Percentiles rank a stretch among this genome's conserved stretches.
phyloP scores from a whole-genome alignment of 1,140 invertebrate genomes.

The Dreissena polymorpha region DNA sequence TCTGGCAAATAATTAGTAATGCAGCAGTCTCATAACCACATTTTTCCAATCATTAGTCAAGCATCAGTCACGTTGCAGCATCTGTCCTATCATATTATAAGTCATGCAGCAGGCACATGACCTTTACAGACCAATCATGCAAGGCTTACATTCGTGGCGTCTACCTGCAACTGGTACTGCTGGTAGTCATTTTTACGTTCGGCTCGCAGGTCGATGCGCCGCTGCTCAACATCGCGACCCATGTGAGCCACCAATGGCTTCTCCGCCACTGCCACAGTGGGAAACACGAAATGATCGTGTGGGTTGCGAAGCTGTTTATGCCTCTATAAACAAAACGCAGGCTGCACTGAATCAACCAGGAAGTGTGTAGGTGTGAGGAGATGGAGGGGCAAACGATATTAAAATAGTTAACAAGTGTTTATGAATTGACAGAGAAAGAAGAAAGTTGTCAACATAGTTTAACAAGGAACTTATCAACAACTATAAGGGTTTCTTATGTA shows the following conservation, averaged over 20 bases:
- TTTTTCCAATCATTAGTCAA: too few relatives aligned
- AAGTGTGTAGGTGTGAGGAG: too few relatives aligned
- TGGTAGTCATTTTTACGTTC: constrained; percentile 45
- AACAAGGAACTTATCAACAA: too few relatives aligned
- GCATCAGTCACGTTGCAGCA: too few relatives aligned
- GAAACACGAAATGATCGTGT: constrained; percentile 47
- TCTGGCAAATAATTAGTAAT: too few relatives aligned
- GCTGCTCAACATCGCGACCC: constrained; percentile 25
- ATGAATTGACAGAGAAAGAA: neutral
- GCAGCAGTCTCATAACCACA: too few relatives aligned
- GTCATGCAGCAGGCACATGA: neutral
- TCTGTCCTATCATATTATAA: neutral
- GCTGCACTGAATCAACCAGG: too few relatives aligned
- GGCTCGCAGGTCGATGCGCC: neutral
- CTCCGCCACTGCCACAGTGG: constrained; percentile 45
- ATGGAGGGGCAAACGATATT: too few relatives aligned
- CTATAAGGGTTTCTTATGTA: too few relatives aligned
- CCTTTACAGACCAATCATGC: neutral
- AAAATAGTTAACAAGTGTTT: neutral
- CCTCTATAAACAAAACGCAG: constrained; percentile 38
- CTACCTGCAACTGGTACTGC: constrained; percentile 43
- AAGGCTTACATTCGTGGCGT: neutral
- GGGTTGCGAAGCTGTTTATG: constrained; percentile 31
- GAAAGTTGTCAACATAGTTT: neutral
- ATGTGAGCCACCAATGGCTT: constrained; percentile 41